Base-by-base conservation (phyloP, 2,113 vertebrate species). In the Ptilonorhynchus violaceus region DNA sequence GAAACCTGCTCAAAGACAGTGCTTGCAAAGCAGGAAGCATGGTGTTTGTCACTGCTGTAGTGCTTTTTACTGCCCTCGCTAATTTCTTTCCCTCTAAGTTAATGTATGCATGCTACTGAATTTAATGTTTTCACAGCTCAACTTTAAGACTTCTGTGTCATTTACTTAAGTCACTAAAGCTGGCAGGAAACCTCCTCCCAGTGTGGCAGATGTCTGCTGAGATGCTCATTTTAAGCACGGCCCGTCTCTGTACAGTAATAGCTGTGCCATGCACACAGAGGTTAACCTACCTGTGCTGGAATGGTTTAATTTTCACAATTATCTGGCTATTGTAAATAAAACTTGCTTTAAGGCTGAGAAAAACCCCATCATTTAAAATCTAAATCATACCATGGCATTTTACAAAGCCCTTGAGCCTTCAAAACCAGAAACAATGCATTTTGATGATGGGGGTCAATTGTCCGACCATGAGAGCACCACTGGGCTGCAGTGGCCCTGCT, bases 231-330 rank as follows among this genome's bases (percentile, higher is more conserved):
- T 73, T 35, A 66, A 62, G 46, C 16, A 13, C 1, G 0, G 2
- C 6, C 5, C 0, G 0, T 21, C 30, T 74, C 22, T 41, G 10
- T 70, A 15, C 24, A 21, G 15, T 28, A 52, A 41, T 16, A 46
- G 4, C 31, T 67, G 37, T 52, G 63, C 39, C 28, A 4, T 37
- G 15, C 60, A 64, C 39, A 28, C 58, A 59, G 58, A 39, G 7
- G 33, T 79, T 80, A 55, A 21, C n/a, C 31, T 27, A 11, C 17
- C 17, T 86, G 7, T 58, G n/a, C 39, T 67, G 53, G 77, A 89
- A 44, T 55, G 50, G 27, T 49, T 69, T 23, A 23, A 56, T 77
- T 93, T 75, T 92, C 18, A 41, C 42, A 75, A 30, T 58, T 76
- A 62, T 3, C 5, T 13, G 21, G 9, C 14, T 2, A 1, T 31